Base-by-base conservation (phyloP, 2,888 invertebrate genomes). In the Colostygia pectinataria region DNA sequence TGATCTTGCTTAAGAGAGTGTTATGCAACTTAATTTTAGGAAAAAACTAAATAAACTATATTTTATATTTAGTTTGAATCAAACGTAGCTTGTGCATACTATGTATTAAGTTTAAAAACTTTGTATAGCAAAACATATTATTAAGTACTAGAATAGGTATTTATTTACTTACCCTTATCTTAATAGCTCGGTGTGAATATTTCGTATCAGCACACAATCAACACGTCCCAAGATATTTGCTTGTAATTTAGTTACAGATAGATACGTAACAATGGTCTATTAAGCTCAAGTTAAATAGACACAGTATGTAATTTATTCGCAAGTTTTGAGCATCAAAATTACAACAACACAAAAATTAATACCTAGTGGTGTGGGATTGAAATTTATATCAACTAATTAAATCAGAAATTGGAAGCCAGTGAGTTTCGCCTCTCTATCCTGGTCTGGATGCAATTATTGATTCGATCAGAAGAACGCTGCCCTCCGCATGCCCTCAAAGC, bases 391-490 rank as follows among this genome's bases (percentile, higher is more conserved):
- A 2, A 4, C 15, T 3, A 2, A 15, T 15, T 3, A 15, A 15
- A 15, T 15, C 15, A 2, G 37, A 50, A 29, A 18, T 24, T 24
- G 27, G 42, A 45, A 18, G 42, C 29, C 20, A 51, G 45, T 45
- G 25, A 37, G 31, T 15, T 29, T 13, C 32, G 47, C 41, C 46
- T 45, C 41, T 53, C 43, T 42, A 34, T 42, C 45, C 53, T 57
- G 51, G 58, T 55, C 55, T 50, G 46, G 59, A 65, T 69, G 69
- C 64, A 67, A 63, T 63, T 71, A 71, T 73, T 63, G 68, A 73
- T 73, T 59, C 61, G 55, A 60, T 58, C 55, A 5, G 20, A 55
- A 59, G 57, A 50, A 34, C 44, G 56, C 38, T 53, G 54, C 55
- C 59, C 55, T 55, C 54, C 59, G 59, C 51, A 59, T 65, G 62